Base-by-base conservation (phyloP, 30 jellyfish, hydroid and myxozoan species). In the Nemopilema nomurai region DNA sequence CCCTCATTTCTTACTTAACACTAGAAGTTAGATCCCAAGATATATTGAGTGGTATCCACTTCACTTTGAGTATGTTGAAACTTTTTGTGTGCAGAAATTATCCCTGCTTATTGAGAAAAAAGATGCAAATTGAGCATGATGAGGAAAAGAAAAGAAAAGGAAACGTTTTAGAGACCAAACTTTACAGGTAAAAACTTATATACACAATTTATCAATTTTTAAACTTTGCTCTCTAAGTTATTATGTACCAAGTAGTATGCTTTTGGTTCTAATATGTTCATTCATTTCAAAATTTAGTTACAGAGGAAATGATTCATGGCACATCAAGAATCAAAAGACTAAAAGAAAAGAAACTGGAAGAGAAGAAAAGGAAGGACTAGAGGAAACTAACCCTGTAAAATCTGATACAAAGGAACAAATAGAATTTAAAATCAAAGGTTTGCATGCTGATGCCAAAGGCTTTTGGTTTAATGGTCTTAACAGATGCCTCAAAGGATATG, bases 91-190 rank as follows among this genome's bases (percentile, higher is more conserved):
- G 20, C 29, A 91, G 97, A 69, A 80, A 81, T 50, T 91, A 73
- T 67, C 97, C 97, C 26, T 52, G 87, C 9, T 67, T 21, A 21
- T 71, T 82, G 74, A 85, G 85, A 41, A 62, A 67, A 31, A 74
- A 53, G 13, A 76, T 32, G 24, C 79, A 74, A 75, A 29, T 68
- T 31, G 67, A 73, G 24, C 30, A 49, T 4, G 69, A 79, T 62
- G 67, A 67, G 63, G 65, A 31, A 51, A 79, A 77, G 32, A 57
- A 81, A 16, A 25, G 62, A 49, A 70, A 69, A 26, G 97, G 97
- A 50, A 79, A 51, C 69, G 84, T 75, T 31, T 69, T 91, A 69
- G 80, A 66, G 80, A 86, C 78, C 28, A 91, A 82, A 50, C 74
- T 68, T 23, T 91, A 85, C 87, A 81, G 81, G 97, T 91, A 71